Percentiles rank a stretch among this genome's conserved stretches.
Conservation (phyloP, 2,888 invertebrate species). For the Megastigmus dorsalis region DNA sequence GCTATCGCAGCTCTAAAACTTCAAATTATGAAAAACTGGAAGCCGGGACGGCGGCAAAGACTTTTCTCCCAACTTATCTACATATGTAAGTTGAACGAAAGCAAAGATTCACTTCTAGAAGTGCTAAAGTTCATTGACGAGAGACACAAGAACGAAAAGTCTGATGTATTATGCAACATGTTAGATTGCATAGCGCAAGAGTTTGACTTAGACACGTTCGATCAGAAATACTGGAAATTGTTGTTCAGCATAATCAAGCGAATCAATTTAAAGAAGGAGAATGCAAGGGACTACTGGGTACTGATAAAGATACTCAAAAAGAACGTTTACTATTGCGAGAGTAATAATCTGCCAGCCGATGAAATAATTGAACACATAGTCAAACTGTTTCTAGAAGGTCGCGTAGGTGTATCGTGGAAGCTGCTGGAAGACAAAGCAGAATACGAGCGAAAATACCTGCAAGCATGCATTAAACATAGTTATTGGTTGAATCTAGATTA, state of each 20-base stretch:
- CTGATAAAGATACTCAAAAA: conserved; percentile 49
- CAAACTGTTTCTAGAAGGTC: conserved; percentile 19
- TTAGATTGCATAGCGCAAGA: conserved; percentile 48
- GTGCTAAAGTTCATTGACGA: conserved; percentile 62
- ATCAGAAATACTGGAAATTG: conserved; percentile 62
- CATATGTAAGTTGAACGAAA: conserved; percentile 67
- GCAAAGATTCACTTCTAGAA: conserved; percentile 61
- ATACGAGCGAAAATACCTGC: conserved; percentile 62
- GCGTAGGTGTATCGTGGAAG: conserved; percentile 49
- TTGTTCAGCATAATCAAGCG: conserved; percentile 62
- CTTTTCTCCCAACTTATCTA: conserved; percentile 64
- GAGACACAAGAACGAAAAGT: conserved; percentile 67
- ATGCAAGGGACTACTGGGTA: conserved; percentile 51
- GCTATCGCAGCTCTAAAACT: conserved; percentile 60
- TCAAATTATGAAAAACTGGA: conserved; percentile 57
- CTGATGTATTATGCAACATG: conserved; percentile 49
- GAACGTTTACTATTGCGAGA: conserved; percentile 56
- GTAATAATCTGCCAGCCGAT: conserved; percentile 48
- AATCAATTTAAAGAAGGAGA: conserved; percentile 51
- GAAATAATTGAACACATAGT: conserved; percentile 39
- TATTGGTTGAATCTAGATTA: conserved; percentile 48
- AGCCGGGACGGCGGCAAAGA: conserved; percentile 46
- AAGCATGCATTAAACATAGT: conserved; percentile 54
- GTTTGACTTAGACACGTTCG: conserved; percentile 60
- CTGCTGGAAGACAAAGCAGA: conserved; percentile 59